These are phyloP conservation scores for Lytechinus pictus DNA, from an alignment of 35 echinoderm and acorn worm species.

Conservation along the genomic window DNA sequence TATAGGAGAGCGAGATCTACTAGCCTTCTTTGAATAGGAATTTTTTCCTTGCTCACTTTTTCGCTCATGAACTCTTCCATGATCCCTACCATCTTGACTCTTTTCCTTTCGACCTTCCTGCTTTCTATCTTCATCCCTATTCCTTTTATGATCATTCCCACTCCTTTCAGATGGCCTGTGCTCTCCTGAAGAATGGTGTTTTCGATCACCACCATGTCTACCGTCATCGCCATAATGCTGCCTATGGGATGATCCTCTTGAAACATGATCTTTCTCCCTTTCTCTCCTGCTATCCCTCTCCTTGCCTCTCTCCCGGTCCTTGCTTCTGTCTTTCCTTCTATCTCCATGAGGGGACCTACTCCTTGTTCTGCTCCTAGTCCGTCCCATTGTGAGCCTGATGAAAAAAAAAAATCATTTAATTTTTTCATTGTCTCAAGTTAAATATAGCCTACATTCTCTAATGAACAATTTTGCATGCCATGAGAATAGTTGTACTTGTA, in stretches of 20 bases:
- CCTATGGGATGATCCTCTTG: background rate
- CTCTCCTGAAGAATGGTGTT: slow-evolving; percentile 41
- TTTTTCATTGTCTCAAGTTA: no score
- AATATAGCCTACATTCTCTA: no score
- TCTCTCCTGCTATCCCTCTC: background rate
- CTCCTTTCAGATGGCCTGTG: background rate
- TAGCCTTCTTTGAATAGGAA: background rate
- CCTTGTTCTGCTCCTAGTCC: slow-evolving; percentile 18
- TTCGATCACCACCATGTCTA: background rate
- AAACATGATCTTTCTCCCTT: background rate
- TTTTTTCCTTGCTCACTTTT: background rate
- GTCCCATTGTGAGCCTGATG: background rate
- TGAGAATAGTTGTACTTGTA: no score
- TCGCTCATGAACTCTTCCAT: background rate
- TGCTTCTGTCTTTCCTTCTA: background rate
- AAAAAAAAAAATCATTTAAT: background rate
- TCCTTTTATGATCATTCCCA: background rate
- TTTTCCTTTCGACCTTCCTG: background rate
- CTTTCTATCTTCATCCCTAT: background rate
- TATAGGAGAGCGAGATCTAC: background rate
- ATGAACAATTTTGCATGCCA: no score
- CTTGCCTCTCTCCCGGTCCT: background rate
- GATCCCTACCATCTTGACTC: background rate
- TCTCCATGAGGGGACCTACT: slow-evolving; percentile 47
- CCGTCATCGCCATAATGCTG: background rate